Evolutionary conservation across 92 coral and sea anemone species (phyloP).

Genomic region (Umimayanthus kanabou): DNA sequence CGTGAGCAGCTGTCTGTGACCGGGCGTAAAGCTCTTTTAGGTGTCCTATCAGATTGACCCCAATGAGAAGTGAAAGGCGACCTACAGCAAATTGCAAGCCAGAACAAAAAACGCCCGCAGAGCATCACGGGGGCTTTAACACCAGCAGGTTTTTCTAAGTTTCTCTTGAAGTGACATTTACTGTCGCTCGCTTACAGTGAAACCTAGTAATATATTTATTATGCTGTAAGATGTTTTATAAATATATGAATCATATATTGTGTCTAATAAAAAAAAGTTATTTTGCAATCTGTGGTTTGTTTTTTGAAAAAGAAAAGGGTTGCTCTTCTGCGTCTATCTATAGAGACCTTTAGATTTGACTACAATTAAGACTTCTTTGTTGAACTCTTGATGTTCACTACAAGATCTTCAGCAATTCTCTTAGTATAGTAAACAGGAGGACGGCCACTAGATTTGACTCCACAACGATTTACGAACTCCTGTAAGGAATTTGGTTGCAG

Average conservation of each 20-base stretch:
- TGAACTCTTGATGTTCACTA: no score
- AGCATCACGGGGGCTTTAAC: not conserved
- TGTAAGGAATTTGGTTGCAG: no score
- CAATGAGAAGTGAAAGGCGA: not conserved
- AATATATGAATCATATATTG: conserved; percentile 9
- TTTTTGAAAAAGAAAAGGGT: no score
- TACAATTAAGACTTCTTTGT: no score
- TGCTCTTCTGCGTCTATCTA: no score
- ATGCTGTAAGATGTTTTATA: not conserved
- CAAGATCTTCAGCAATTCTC: no score
- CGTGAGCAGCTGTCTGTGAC: not conserved
- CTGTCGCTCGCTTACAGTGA: not conserved
- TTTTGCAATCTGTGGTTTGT: not conserved
- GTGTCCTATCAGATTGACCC: no score
- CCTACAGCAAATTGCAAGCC: not conserved
- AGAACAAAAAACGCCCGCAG: not conserved
- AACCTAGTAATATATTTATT: conserved; percentile 13
- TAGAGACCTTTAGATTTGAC: no score
- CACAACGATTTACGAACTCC: no score
- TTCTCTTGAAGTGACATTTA: not conserved
- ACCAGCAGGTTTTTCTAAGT: not conserved
- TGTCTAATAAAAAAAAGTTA: conserved; percentile 7
- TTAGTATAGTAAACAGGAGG: no score
- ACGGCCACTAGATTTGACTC: no score
- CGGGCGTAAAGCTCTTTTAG: not conserved